Conservation (phyloP, 2,888 invertebrate genomes). For the Hirtodrosophila confusa region DNA sequence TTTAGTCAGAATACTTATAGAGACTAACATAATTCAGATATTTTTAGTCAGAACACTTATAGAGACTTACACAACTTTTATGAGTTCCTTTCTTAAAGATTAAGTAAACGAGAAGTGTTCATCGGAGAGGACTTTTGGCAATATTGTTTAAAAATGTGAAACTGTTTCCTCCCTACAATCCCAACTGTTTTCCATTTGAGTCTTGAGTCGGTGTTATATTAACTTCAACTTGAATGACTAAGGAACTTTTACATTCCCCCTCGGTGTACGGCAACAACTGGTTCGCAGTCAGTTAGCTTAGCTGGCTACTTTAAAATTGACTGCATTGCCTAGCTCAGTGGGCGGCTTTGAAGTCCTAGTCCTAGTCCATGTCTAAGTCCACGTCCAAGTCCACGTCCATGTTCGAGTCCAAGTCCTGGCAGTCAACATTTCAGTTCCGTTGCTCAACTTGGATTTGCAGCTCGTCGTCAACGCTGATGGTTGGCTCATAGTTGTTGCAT, state of each 20-base stretch:
- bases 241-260: conserved; percentile 2
- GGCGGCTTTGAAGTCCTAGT: conserved; percentile 2
- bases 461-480: conserved; percentile 6
- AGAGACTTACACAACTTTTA: too few relatives aligned
- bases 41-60: too few relatives aligned
- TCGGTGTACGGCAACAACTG: background rate
- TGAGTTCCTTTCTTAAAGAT: too few relatives aligned
- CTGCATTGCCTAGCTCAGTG: conserved; percentile 14
- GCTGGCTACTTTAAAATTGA: conserved; percentile 25
- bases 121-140: too few relatives aligned
- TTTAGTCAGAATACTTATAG: too few relatives aligned
- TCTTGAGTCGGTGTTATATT: background rate
- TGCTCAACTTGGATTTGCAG: conserved; percentile 44
- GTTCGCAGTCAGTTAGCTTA: conserved; percentile 10
- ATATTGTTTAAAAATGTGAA: too few relatives aligned
- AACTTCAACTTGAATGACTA: background rate
- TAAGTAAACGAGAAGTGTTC: too few relatives aligned
- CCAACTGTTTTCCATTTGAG: too few relatives aligned
- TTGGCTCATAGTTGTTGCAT: conserved; percentile 36
- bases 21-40: too few relatives aligned
- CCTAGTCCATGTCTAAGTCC: conserved; percentile 1
- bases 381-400: background rate
- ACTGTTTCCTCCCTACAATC: too few relatives aligned
- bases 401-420: conserved; percentile 8
- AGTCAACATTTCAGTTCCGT: conserved; percentile 25